Evolutionary conservation across 2,888 invertebrate genomes (phyloP).

Genomic region (Charanyca ferruginea): DNA sequence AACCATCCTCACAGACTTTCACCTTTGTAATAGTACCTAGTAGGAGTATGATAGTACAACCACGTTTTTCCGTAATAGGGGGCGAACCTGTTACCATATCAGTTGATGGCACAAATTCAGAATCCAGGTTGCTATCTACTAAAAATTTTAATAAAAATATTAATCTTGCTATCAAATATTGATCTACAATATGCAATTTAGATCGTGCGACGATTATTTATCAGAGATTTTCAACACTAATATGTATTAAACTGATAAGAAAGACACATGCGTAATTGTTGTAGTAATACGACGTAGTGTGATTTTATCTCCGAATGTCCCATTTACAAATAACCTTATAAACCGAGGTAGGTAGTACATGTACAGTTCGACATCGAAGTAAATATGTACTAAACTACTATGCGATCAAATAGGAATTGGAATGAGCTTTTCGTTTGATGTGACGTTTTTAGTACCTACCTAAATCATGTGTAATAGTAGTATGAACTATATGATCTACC

Average conservation of each 20-base stretch:
- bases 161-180: too few species aligned
- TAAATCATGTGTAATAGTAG: neutral
- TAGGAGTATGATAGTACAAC: too few species aligned
- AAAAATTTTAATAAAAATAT: too few species aligned
- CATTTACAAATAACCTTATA: neutral
- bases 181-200: slow-evolving; percentile 5
- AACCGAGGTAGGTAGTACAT: neutral
- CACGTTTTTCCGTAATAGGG: too few species aligned
- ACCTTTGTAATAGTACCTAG: too few species aligned
- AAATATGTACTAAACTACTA: neutral
- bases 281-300: neutral
- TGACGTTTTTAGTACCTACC: slow-evolving; percentile 10
- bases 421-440: slow-evolving; percentile 6
- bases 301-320: neutral
- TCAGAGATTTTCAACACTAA: slow-evolving; percentile 6
- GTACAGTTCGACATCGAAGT: neutral
- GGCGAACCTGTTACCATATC: too few species aligned
- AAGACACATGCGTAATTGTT: neutral
- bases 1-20: too few species aligned
- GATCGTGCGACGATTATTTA: slow-evolving; percentile 4
- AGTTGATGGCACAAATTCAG: too few species aligned
- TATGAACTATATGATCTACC: neutral
- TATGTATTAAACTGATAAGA: slow-evolving; percentile 1
- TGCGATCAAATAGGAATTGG: slow-evolving; percentile 1
- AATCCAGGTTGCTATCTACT: too few species aligned